Conservation (phyloP, 2,888 invertebrate species). For the Tenthredo mesomela region DNA sequence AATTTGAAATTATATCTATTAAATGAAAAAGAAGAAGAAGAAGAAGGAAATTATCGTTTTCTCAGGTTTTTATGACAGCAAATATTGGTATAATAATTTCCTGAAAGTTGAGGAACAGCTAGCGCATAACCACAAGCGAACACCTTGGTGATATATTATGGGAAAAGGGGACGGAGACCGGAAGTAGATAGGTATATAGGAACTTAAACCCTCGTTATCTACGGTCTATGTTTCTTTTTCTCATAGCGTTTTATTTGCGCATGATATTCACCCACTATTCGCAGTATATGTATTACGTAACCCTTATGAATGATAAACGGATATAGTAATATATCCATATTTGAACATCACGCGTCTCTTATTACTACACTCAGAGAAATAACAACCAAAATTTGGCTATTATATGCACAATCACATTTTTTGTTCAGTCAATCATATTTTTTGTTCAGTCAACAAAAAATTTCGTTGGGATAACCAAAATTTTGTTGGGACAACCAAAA, state of each 20-base stretch:
- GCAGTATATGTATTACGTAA: not conserved
- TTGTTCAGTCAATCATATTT: too few relatives aligned
- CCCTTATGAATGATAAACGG: not conserved
- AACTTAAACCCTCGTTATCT: slow-evolving; percentile 21
- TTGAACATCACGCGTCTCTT: too few relatives aligned
- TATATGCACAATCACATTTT: too few relatives aligned
- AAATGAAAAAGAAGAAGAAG: not conserved
- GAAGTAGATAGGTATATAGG: slow-evolving; percentile 42
- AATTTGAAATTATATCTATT: not conserved
- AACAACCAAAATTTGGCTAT: too few relatives aligned
- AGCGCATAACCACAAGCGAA: not conserved
- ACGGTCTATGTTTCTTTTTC: slow-evolving; percentile 18
- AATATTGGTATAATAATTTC: not conserved
- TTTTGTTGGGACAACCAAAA: too few relatives aligned
- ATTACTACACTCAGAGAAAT: too few relatives aligned
- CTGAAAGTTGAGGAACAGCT: not conserved
- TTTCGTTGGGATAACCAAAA: too few relatives aligned
- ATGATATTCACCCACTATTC: slow-evolving; percentile 14
- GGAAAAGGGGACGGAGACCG: slow-evolving; percentile 31
- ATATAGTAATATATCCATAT: too few relatives aligned
- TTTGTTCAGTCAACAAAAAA: too few relatives aligned
- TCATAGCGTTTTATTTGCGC: slow-evolving; percentile 1
- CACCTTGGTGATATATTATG: not conserved
- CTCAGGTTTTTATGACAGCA: not conserved
- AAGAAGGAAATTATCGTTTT: not conserved